Conservation (phyloP, 2,797 vertebrate genomes). For the Delichon dasypus region DNA sequence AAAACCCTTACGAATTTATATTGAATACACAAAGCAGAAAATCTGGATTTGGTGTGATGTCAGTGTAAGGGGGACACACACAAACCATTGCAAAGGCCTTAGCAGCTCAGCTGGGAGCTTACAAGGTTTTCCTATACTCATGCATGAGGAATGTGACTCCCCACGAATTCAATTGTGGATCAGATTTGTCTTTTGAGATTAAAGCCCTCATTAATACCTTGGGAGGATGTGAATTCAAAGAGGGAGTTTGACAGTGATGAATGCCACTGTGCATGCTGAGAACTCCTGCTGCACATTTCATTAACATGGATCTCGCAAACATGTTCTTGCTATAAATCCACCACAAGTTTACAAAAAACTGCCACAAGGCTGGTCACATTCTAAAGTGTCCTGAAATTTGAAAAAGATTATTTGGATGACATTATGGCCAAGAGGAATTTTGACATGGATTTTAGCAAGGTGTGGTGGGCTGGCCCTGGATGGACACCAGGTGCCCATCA, state of each 20-base stretch:
- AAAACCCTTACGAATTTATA: not conserved
- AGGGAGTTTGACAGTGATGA: not conserved
- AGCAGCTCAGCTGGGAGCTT: not conserved
- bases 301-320: not conserved
- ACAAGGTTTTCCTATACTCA: not conserved
- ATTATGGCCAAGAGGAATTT: not conserved
- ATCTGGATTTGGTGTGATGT: not conserved
- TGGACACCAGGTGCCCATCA: not conserved
- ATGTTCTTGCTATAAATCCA: not conserved
- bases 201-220: not conserved
- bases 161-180: not conserved
- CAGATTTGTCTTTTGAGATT: constrained; percentile 9
- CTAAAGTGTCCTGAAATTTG: not conserved
- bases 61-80: not conserved
- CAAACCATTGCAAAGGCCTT: not conserved
- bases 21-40: not conserved
- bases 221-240: not conserved
- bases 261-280: not conserved
- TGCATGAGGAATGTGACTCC: constrained; percentile 11
- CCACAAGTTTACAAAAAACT: not conserved
- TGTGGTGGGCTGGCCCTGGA: not conserved
- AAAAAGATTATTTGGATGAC: not conserved
- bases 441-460: not conserved
- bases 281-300: not conserved
- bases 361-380: not conserved